Conservation (phyloP, 2,888 invertebrate genomes). For the Dasysyrphus tricinctus region DNA sequence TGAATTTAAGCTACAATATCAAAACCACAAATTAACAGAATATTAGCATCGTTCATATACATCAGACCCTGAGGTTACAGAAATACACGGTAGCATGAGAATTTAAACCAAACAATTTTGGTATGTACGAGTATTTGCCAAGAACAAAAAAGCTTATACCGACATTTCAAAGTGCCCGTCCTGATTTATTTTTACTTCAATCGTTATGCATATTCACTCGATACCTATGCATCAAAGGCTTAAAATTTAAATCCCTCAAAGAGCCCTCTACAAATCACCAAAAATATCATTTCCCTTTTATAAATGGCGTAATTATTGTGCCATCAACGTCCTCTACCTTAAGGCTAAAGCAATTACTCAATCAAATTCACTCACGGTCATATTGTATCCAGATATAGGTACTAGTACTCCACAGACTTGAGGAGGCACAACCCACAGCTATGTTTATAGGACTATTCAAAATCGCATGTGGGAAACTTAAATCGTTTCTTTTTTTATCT, state of each 20-base stretch:
- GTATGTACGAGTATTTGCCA: conserved; percentile 27
- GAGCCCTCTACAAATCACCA: conserved; percentile 45
- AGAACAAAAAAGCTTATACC: background rate
- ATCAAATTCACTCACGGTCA: conserved; percentile 63
- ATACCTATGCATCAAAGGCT: background rate
- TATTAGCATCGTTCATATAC: conserved; percentile 39
- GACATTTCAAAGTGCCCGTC: background rate
- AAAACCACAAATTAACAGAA: conserved; percentile 34
- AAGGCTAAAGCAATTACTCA: conserved; percentile 67
- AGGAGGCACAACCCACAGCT: conserved; percentile 19
- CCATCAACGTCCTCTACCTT: conserved; percentile 42
- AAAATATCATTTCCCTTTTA: conserved; percentile 58
- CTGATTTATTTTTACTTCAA: background rate
- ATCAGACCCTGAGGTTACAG: conserved; percentile 16
- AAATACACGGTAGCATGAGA: conserved; percentile 21
- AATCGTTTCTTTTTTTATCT: conserved; percentile 66
- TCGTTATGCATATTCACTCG: background rate
- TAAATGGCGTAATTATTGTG: conserved; percentile 65
- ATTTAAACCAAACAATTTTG: conserved; percentile 43
- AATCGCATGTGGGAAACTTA: conserved; percentile 65
- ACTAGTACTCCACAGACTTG: background rate
- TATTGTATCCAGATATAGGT: conserved; percentile 27
- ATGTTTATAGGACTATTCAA: conserved; percentile 22
- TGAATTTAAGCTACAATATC: conserved; percentile 15
- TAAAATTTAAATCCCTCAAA: conserved; percentile 23